Evolutionary conservation across 2,113 vertebrate genomes (phyloP), one percentile per base, ranked within the genome.

Genomic region (Petroica traversi): DNA sequence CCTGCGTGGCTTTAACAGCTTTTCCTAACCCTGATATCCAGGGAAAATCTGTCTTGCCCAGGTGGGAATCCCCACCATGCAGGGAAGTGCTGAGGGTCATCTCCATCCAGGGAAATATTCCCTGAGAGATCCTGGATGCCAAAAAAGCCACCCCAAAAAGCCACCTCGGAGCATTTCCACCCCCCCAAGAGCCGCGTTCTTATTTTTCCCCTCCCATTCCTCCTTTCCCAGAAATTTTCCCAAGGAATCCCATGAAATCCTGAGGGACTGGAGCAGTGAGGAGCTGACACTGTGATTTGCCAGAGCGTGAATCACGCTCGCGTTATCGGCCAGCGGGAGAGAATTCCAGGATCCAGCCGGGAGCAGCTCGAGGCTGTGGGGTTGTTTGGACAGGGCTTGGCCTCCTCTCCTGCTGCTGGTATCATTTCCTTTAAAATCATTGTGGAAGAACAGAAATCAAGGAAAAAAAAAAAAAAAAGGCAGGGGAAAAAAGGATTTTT

Each of bases 291-390:
- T 81, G 81, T 3, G 25, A 33, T 52, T 16, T 85, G 96, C 94
- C 96, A 96, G 93, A 69, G 87, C 3, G 48, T 97, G 96, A 96
- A 95, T 93, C 96, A 96, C 33, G 57, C 61, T 6, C n/a, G 12
- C 66, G 33, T 67, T 90, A 76, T 86, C 82, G 2, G 91, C 92
- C 94, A 97, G 40, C 46, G 52, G 93, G 86, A 58, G 36, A 74
- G 51, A 90, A 91, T 92, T 93, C 92, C 91, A 95, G 90, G 18
- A 68, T 67, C 84, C 85, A 80, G 83, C 61, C 48, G 41, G 36
- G 64, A 92, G 89, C 55, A 88, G 89, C 12, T 78, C 19, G 3
- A 40, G 64, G 33, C 73, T 64, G 73, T 55, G 34, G 85, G 85
- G 75, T 26, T 71, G 41, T 69, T 82, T 79, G 89, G 15, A 52